Evolutionary conservation across 2,797 vertebrate species (phyloP), one percentile per base, ranked within the genome.

Genomic region (Poecilia gillii): DNA sequence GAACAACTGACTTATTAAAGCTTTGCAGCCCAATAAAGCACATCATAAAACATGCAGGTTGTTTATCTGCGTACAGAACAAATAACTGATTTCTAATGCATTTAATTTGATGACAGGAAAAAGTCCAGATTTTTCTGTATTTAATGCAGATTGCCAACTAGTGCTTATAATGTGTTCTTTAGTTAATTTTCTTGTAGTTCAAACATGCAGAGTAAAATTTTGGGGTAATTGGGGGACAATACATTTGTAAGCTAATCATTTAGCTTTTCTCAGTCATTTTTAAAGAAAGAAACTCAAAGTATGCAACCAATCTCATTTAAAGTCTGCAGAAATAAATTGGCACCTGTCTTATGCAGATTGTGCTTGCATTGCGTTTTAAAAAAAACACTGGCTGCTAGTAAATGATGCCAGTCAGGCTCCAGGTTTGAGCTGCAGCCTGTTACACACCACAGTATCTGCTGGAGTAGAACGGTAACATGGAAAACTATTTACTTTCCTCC

Each of bases 401-500:
- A 59, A 41, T 25, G 7, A 68, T 41, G 23, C 43, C 23, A 45
- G 68, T 16, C 28, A 3, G 62, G 62, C 41, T 81, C 85, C 77
- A 33, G 76, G 74, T 74, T 71, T 62, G 8, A 75, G 75, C 80
- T 79, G 82, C 79, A 16, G 79, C 80, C 80, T 87, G 74, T 36
- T 20, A 55, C 79, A 76, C 7, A 16, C 49, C 49, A 81, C 51
- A 20, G 74, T 39, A 74, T 88, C 83, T 90, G 13, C 77, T 82
- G 71, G 68, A 88, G 85, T 79, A 72, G 75, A 87, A 74, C 83
- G 79, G 83, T 79, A 84, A 74, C 75, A 90, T 55, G 75, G 79
- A 84, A 74, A 88, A 84, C 74, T 72, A 75, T 85, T 89, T 87
- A 83, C 87, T 84, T 86, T 85, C 87, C 88, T 82, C 84, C 83